A percentile compares a stretch with the other conserved stretches of the same genome.
phyloP scores from a whole-genome alignment of 2,797 vertebrate species.

The Salmo trutta region DNA sequence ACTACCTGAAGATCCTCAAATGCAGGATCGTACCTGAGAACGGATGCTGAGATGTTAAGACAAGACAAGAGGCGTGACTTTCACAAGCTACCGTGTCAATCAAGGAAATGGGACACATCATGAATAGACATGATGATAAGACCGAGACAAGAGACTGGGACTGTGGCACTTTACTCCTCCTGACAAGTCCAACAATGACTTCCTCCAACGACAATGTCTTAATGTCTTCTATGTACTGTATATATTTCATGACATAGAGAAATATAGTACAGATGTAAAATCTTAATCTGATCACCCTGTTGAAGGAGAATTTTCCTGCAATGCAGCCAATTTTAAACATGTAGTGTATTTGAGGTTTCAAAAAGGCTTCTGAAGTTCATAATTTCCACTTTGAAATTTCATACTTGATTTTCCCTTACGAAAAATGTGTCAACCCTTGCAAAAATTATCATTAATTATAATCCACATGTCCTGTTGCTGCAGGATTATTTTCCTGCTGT shows the following conservation, averaged over 20 bases:
- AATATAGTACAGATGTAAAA: neutral
- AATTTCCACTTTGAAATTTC: no score
- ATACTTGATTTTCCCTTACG: no score
- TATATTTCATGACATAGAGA: neutral
- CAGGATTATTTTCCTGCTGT: neutral
- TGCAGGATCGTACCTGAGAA: constrained; percentile 79
- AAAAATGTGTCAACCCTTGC: no score
- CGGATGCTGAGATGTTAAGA: constrained; percentile 66
- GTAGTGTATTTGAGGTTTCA: no score
- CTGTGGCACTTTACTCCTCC: neutral
- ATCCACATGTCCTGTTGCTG: no score
- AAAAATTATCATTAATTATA: no score
- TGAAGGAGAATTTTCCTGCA: no score
- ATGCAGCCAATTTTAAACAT: no score
- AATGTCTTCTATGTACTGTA: neutral
- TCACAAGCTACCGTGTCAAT: neutral
- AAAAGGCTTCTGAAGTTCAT: no score
- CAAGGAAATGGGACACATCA: neutral
- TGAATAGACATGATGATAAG: neutral
- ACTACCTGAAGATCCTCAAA: constrained; percentile 86
- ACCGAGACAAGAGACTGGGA: neutral
- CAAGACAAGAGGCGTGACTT: no score
- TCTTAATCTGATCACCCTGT: no score
- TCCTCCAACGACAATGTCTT: neutral
- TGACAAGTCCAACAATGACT: neutral